Evolutionary conservation across 2,888 invertebrate genomes (phyloP).

Genomic region (Drosophila koepferae): DNA sequence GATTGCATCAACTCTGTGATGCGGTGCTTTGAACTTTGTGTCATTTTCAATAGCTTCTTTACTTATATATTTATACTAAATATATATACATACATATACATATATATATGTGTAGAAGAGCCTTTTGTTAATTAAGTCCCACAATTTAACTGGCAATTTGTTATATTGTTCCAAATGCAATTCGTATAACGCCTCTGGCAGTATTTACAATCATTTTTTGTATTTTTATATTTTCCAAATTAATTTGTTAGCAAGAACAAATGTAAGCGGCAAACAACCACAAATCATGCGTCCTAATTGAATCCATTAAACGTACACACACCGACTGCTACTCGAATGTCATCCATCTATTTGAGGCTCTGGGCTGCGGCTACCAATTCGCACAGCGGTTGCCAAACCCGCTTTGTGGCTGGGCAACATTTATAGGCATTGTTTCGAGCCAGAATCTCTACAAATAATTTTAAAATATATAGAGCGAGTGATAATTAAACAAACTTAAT

Average conservation of each 20-base stretch:
- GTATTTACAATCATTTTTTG: slow-evolving; percentile 44
- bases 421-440: slow-evolving; percentile 22
- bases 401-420: slow-evolving; percentile 15
- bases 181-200: slow-evolving; percentile 35
- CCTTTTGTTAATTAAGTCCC: slow-evolving; percentile 57
- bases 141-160: slow-evolving; percentile 57
- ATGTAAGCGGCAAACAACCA: slow-evolving; percentile 49
- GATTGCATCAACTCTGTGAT: slow-evolving; percentile 2
- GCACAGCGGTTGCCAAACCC: slow-evolving; percentile 29
- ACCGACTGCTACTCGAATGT: slow-evolving; percentile 58
- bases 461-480: slow-evolving; percentile 36
- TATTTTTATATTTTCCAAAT: slow-evolving; percentile 49
- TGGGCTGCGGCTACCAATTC: slow-evolving; percentile 35
- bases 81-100: background rate
- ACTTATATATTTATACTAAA: slow-evolving; percentile 14
- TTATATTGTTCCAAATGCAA: slow-evolving; percentile 61
- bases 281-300: slow-evolving; percentile 60
- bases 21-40: slow-evolving; percentile 49
- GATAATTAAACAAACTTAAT: slow-evolving; percentile 52
- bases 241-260: slow-evolving; percentile 64
- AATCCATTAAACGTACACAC: slow-evolving; percentile 63
- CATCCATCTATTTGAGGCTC: slow-evolving; percentile 62
- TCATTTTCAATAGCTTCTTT: slow-evolving; percentile 23
- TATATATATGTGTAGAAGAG: background rate
- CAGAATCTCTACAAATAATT: slow-evolving; percentile 21